These are phyloP conservation scores for Drosophila planitibia DNA, from an alignment of 2,888 invertebrate genomes.

Conservation along the genomic window DNA sequence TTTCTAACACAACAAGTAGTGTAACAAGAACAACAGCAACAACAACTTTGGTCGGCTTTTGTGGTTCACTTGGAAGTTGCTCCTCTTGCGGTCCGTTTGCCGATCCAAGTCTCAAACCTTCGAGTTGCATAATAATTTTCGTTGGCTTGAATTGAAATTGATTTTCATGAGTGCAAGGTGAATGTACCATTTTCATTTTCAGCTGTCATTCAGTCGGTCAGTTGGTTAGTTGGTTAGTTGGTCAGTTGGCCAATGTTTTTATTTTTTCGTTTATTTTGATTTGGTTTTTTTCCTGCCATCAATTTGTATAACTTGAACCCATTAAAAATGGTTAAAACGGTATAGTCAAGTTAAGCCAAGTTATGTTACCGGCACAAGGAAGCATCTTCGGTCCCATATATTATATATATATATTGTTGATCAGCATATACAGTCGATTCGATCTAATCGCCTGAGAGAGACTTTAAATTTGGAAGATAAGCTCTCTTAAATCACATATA, in stretches of 20 bases:
- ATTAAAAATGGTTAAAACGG: neutral
- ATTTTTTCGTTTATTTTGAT: conserved; percentile 3
- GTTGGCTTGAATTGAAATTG: conserved; percentile 68
- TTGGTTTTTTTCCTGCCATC: neutral
- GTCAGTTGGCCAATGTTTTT: neutral
- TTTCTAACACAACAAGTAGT: conserved; percentile 21
- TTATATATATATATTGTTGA: neutral
- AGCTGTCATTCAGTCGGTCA: conserved; percentile 13
- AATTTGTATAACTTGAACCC: neutral
- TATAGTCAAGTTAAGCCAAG: neutral
- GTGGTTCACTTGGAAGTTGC: conserved; percentile 68
- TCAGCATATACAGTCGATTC: neutral
- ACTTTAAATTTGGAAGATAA: neutral
- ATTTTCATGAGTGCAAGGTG: conserved; percentile 58
- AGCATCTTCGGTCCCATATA: neutral
- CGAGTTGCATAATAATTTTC: conserved; percentile 57
- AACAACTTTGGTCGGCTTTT: conserved; percentile 54
- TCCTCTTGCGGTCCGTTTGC: conserved; percentile 12
- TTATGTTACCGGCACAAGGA: neutral
- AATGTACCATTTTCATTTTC: conserved; percentile 32
- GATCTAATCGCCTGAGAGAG: neutral
- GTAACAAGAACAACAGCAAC: conserved; percentile 20
- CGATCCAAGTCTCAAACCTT: conserved; percentile 8
- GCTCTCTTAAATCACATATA: neutral
- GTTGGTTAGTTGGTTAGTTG: neutral